Base-by-base conservation (phyloP, 2,888 invertebrate genomes). In the Andrena trimmerana region DNA sequence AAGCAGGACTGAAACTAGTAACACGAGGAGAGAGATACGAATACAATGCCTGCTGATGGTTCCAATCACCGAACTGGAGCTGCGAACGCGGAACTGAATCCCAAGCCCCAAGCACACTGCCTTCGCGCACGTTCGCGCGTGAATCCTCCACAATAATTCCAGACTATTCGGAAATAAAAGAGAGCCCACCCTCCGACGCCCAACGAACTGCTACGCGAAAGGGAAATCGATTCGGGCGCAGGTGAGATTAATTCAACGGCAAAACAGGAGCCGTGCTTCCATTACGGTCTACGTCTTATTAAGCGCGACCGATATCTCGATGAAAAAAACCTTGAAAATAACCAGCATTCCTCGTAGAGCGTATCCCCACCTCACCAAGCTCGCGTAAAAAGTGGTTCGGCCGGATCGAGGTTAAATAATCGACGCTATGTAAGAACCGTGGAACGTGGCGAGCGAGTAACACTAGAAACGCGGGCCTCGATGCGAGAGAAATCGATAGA, bases 401-500 rank as follows among this genome's bases (percentile, higher is more conserved):
- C 66, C 54, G 36, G 79, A 79, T 81, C 81, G 70, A 68, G 79
- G 69, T 79, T 81, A 81, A 74, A 79, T 81, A 81, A 79, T 81
- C 73, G 65, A 57, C n/a, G 29, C 20, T 59, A 27, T 29, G 63
- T 69, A 76, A 79, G 76, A 81, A 63, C 57, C 63, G 50, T 52
- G 69, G 60, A 79, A 74, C 66, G 74, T 62, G 71, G 60, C 67
- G 63, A 78, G 73, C 59, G 60, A 65, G 69, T 66, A 82, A 78
- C 63, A 68, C 72, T 66, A 63, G 68, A 70, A 74, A 83, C 68
- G 54, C 54, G 57, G 24, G 33, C 33, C 73, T 52, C 63, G 65
- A 80, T 42, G 48, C 68, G 33, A 50, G 65, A 42, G 75, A 69
- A 81, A 87, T 81, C 78, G 67, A 86, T 69, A 57, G 60, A 54